Conservation (phyloP, 2,888 invertebrate genomes). For the Dasypolia templi region DNA sequence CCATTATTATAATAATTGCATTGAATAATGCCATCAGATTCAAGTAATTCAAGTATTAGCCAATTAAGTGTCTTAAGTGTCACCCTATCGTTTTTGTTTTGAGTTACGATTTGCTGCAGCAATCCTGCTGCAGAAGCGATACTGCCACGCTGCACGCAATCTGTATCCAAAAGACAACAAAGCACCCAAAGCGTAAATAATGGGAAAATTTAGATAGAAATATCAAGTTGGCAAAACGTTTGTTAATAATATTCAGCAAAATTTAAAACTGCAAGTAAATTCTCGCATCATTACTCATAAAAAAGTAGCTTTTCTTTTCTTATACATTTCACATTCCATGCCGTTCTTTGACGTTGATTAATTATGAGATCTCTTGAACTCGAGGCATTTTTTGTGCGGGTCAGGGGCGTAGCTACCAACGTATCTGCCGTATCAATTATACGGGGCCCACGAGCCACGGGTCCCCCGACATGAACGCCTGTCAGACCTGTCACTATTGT, state of each 20-base stretch:
- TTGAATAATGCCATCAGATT: too few relatives aligned
- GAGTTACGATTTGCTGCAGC: not conserved
- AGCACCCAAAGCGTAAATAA: not conserved
- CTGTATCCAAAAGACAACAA: not conserved
- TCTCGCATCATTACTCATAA: conserved; percentile 34
- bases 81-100: not conserved
- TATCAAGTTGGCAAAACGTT: too few relatives aligned
- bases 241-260: conserved; percentile 5
- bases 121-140: not conserved
- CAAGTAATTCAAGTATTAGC: too few relatives aligned
- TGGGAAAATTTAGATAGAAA: too few relatives aligned
- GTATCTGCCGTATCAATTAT: too few relatives aligned
- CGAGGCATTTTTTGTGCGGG: conserved; percentile 28
- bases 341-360: conserved; percentile 50
- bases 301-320: conserved; percentile 31
- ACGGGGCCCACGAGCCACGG: too few relatives aligned
- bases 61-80: too few relatives aligned
- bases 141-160: not conserved
- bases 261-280: conserved; percentile 13
- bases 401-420: too few relatives aligned
- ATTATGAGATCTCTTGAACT: conserved; percentile 47
- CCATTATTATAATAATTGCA: too few relatives aligned
- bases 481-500: too few relatives aligned
- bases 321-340: conserved; percentile 35
- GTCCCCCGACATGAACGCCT: too few relatives aligned